Base-by-base conservation (phyloP, 2,113 vertebrate species). In the Turnix velox region DNA sequence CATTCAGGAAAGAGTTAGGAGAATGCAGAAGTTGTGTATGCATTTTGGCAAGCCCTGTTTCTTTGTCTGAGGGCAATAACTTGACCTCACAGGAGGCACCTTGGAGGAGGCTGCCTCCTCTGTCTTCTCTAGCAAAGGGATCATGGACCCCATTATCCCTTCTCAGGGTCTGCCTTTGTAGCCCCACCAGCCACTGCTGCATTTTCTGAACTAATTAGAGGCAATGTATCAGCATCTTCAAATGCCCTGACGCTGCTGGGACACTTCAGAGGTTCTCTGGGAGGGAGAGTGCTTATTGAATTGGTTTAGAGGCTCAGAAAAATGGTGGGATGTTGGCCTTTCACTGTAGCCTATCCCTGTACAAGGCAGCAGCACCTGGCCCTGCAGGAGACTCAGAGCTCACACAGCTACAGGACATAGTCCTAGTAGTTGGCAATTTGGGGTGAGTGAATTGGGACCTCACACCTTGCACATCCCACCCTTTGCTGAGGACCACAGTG, bases 381-480 rank as follows among this genome's bases (percentile, higher is more conserved):
- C 24, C 61, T 86, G 71, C 1, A 1, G 45, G 69, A 51, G 18
- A 43, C 8, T 9, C 12, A 37, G n/a, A 46, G 61, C 42, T 65
- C 9, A 12, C 13, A 3, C 0, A 5, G 49, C 54, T 33, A 2
- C 17, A 12, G 35, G n/a, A 9, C 42, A 11, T 4, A 16, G 49
- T 73, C 18, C 76, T 72, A 69, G 4, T 31, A 18, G 10, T 3
- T 57, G 52, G 48, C 46, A 35, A 10, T 22, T 67, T 30, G 33
- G n/a, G 14, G 12, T 62, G 28, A 8, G 58, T 20, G 74, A 57
- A 33, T 58, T 22, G 51, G 37, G 35, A 20, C 18, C 39, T 12
- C 27, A 5, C 19, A 58, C 4, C 57, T 71, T 68, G 31, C 18
- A 4, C 10, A 6, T 14, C 14, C 23, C 16, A 24, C 7, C 46